Evolutionary conservation across 2,888 invertebrate species (phyloP), one percentile per base, ranked within the genome.

Genomic region (Malacosoma neustria): DNA sequence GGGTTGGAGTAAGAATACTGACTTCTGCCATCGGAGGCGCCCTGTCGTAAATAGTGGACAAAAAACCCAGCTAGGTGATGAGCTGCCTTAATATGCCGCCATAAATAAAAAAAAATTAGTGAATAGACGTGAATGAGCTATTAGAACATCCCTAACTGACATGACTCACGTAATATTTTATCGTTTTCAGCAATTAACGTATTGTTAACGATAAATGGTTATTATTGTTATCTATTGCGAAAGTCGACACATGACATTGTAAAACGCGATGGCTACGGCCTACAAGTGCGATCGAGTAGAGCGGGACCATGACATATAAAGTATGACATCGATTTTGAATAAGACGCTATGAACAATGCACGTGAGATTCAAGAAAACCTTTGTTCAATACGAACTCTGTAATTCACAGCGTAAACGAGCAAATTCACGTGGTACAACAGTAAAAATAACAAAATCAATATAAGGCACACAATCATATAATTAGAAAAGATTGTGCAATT

Each of bases 211-310:
- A 51, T 60, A 55, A 60, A 61, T 58, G 61, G 61, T 52, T 48
- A 60, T 68, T 69, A 72, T 70, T 76, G 71, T 74, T 64, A 71
- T 71, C 53, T 64, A 65, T 79, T 81, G 73, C 77, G 63, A 81
- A 72, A 81, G 60, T 55, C 62, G 61, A 79, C 71, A 80, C 79
- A 82, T 82, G 81, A 84, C 84, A 82, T 81, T 84, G 84, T 80
- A 74, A 70, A 74, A 67, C 69, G 60, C 66, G 75, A 75, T 79
- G 72, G 61, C 62, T 68, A 62, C 65, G 82, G 77, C 82, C 84
- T 82, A 82, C 81, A 81, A 82, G 77, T 72, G 77, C 84, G 73
- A 74, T 77, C 76, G 75, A 79, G 77, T 79, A 70, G 57, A 68
- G 61, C 65, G 61, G 49, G 77, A 54, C 82, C 82, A 47, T 82